These are phyloP conservation scores for Gerris buenoi DNA, from an alignment of 1,140 invertebrate genomes.

Conservation along the genomic window DNA sequence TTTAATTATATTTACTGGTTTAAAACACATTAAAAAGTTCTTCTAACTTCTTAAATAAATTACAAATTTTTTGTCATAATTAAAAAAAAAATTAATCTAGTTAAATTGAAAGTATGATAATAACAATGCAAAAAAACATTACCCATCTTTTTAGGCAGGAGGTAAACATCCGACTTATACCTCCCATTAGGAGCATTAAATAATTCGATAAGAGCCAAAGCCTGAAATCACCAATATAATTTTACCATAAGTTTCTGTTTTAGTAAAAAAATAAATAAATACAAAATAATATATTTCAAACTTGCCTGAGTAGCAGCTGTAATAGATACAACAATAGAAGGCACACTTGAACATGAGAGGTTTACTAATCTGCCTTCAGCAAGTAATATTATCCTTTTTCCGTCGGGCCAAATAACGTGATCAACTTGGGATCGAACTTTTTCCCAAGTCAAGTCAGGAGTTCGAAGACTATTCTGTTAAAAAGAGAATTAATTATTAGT, in stretches of 20 bases:
- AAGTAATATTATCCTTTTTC: slow-evolving; percentile 78
- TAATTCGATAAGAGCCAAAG: slow-evolving; percentile 85
- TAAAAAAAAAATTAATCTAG: no score
- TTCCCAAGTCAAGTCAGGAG: slow-evolving; percentile 91
- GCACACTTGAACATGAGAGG: slow-evolving; percentile 90
- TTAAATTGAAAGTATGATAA: no score
- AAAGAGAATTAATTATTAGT: no score
- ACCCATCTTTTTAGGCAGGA: slow-evolving; percentile 97
- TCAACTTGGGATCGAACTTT: slow-evolving; percentile 93
- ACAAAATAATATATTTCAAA: no score
- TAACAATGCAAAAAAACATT: slow-evolving; percentile 11
- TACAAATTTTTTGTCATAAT: no score
- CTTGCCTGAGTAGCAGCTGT: slow-evolving; percentile 75
- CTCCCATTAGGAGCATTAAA: slow-evolving; percentile 86
- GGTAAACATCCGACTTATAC: slow-evolving; percentile 93
- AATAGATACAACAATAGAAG: slow-evolving; percentile 92
- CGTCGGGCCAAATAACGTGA: slow-evolving; percentile 90
- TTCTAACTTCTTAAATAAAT: no score
- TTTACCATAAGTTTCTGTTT: no score
- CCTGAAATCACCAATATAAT: no score
- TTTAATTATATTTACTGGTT: no score
- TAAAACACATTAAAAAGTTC: no score
- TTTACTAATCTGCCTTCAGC: slow-evolving; percentile 92
- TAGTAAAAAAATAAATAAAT: no score
- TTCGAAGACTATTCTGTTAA: slow-evolving; percentile 72